phyloP scores from a whole-genome alignment of 2,797 vertebrate species.

The Heterohyrax brucei region DNA sequence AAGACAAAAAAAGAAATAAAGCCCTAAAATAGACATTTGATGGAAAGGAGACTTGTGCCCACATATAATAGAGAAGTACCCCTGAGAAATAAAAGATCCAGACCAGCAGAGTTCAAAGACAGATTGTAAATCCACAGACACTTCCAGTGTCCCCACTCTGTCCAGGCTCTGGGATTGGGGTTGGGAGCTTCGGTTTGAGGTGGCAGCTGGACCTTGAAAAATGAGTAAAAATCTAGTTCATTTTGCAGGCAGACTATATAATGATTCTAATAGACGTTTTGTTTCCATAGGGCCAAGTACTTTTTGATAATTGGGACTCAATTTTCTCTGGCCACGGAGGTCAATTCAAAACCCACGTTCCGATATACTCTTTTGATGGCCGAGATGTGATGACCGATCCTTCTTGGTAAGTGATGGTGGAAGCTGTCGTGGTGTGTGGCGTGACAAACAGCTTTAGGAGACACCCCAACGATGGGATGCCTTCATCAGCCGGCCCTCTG shows the following conservation, averaged over 20 bases:
- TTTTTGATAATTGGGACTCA: slow-evolving; percentile 96
- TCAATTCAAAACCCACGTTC: slow-evolving; percentile 92
- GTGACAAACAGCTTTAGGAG: not conserved
- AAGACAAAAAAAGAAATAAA: not conserved
- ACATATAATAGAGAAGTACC: not conserved
- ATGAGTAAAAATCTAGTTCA: not conserved
- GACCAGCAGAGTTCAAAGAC: not conserved
- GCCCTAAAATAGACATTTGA: not conserved
- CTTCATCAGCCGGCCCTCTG: not conserved
- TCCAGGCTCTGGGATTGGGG: not conserved
- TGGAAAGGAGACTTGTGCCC: not conserved
- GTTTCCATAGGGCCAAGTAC: slow-evolving; percentile 94
- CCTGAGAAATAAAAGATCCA: slow-evolving; percentile 10
- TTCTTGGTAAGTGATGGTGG: slow-evolving; percentile 94
- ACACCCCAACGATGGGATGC: not conserved
- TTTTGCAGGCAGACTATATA: not conserved
- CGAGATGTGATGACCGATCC: slow-evolving; percentile 95
- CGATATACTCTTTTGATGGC: slow-evolving; percentile 98
- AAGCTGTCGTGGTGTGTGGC: not conserved
- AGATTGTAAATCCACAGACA: not conserved
- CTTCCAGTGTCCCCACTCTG: not conserved
- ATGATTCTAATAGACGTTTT: slow-evolving; percentile 74
- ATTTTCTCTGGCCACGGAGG: slow-evolving; percentile 94
- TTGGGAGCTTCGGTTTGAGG: not conserved
- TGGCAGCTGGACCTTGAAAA: not conserved